phyloP scores from a whole-genome alignment of 1,140 invertebrate genomes.

The Polyergus mexicanus region DNA sequence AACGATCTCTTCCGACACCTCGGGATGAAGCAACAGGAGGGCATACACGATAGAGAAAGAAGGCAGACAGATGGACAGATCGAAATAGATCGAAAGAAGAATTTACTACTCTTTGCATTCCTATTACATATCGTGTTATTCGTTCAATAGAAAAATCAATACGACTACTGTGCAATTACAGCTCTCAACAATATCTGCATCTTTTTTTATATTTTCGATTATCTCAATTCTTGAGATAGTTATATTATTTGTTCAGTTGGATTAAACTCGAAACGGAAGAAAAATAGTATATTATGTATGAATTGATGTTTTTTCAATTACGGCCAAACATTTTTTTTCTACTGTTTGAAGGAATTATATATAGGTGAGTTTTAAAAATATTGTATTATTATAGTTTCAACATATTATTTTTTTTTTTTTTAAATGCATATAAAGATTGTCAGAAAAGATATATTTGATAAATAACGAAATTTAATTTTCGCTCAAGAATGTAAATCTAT shows the following conservation, averaged over 20 bases:
- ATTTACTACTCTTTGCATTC: constrained; percentile 23
- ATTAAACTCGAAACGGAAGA: background rate
- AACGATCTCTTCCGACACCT: constrained; percentile 91
- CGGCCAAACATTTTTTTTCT: background rate
- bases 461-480: constrained; percentile 1
- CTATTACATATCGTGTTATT: background rate
- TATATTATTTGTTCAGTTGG: background rate
- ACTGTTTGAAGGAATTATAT: background rate
- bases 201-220: background rate
- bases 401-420: too few species aligned
- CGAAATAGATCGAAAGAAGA: constrained; percentile 31
- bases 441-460: background rate
- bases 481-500: background rate
- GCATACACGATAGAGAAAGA: constrained; percentile 74
- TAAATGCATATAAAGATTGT: background rate
- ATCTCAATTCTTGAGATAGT: background rate
- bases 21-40: constrained; percentile 67
- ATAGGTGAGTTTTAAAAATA: background rate
- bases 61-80: constrained; percentile 66
- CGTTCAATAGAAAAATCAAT: background rate
- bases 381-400: background rate
- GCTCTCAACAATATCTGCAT: background rate
- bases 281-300: background rate
- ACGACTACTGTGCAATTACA: background rate
- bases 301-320: background rate